Evolutionary conservation across 2,113 vertebrate genomes (phyloP).

Genomic region (Aspidoscelis tigris): DNA sequence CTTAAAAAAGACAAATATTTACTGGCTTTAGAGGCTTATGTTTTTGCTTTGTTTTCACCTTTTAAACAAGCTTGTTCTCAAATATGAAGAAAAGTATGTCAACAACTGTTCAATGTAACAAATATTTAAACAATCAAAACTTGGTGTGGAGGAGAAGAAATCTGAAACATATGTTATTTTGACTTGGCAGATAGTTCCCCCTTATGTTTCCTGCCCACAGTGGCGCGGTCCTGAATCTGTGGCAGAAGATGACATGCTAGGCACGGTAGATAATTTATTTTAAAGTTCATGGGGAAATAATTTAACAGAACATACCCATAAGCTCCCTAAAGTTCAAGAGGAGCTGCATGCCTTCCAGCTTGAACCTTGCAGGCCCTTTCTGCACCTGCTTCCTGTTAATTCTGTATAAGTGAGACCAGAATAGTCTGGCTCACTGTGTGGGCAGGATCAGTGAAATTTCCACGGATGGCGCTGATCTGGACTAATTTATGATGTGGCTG

Average conservation of each 20-base stretch:
- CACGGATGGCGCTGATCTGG: no score
- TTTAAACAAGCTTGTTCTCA: slow-evolving; percentile 4
- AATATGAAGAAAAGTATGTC: neutral
- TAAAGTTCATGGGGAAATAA: neutral
- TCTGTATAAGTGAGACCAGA: no score
- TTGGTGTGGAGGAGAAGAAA: slow-evolving; percentile 5
- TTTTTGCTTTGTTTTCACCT: neutral
- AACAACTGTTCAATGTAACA: neutral
- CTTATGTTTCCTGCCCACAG: slow-evolving; percentile 17
- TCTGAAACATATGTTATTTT: slow-evolving; percentile 21
- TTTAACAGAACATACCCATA: neutral
- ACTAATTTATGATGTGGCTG: no score
- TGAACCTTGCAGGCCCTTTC: no score
- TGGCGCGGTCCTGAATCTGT: neutral
- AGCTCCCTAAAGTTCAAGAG: neutral
- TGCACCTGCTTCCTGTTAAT: no score
- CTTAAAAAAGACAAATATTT: neutral
- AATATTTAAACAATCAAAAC: slow-evolving; percentile 20
- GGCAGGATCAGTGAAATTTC: no score
- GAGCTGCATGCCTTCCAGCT: neutral
- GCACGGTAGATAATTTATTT: slow-evolving; percentile 1
- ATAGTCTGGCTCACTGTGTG: no score
- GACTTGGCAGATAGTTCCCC: slow-evolving; percentile 3
- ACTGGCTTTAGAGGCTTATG: neutral
- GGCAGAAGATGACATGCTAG: slow-evolving; percentile 4